These are phyloP conservation scores for Hippocampus barbouri DNA, from an alignment of 2,113 vertebrate genomes.

Conservation along the genomic window DNA sequence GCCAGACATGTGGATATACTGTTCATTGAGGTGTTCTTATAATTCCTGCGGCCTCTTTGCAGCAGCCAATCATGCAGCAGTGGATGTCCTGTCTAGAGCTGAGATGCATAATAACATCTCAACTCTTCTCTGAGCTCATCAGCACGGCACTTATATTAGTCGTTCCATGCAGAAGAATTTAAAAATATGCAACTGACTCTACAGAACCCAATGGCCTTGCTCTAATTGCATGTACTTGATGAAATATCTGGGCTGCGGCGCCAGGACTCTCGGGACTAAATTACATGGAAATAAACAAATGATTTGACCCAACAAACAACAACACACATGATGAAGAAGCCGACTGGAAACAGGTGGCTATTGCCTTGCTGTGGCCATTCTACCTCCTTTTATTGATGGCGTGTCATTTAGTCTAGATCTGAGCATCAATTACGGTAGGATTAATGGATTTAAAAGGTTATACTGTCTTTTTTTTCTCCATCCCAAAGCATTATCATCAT, in stretches of 20 bases:
- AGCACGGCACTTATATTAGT: too few species aligned
- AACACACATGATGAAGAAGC: neutral
- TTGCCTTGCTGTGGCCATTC: neutral
- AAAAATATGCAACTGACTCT: neutral
- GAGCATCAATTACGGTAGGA: neutral
- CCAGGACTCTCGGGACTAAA: neutral
- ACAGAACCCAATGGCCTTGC: neutral
- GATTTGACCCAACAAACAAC: neutral
- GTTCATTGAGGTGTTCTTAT: too few species aligned
- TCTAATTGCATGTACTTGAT: neutral
- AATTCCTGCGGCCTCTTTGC: too few species aligned
- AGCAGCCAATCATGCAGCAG: too few species aligned
- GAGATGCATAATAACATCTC: too few species aligned
- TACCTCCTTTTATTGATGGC: neutral
- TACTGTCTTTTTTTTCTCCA: neutral
- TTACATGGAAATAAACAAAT: neutral
- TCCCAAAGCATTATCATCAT: slow-evolving; percentile 2
- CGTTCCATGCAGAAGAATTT: too few species aligned
- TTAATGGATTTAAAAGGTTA: neutral
- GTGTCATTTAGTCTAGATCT: neutral
- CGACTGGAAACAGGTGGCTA: neutral
- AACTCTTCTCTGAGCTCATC: too few species aligned
- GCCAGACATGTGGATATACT: too few species aligned
- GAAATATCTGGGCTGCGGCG: neutral
- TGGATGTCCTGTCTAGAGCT: too few species aligned